Evolutionary conservation across 2,113 vertebrate species (phyloP), one percentile per base, ranked within the genome.

Genomic region (Pimephales promelas): DNA sequence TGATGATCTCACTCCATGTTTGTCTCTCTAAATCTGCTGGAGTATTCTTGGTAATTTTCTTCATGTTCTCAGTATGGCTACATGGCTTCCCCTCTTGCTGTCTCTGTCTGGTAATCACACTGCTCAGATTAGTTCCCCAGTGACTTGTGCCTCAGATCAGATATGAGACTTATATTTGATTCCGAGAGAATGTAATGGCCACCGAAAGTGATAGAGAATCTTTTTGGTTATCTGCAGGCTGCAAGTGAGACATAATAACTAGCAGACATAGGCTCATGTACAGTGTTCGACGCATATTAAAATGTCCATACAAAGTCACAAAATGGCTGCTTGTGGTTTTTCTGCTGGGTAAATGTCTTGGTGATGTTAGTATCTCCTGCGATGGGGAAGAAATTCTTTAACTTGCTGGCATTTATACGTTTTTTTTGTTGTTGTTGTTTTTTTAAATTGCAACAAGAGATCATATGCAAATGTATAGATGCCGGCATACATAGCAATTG

Each of bases 91-190:
- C 40, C 49, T 68, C 14, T 70, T 43, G 72, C 72, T 31, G 45
- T 70, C 54, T 66, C 70, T 64, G 34, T 80, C 71, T 70, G 22
- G 83, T 84, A 70, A 79, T 84, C 71, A 81, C 84, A 49, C 57
- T 52, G 22, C 71, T 24, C 34, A 81, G 45, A 81, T 71, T 85
- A 49, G 57, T 73, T 81, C 84, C 52, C 76, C 31, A 34, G 18
- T 72, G 75, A 70, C 77, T 79, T 61, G 34, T 43, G 36, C 83
- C 26, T 74, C 47, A 74, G 47, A 74, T 79, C 66, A 72, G 64
- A 72, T 73, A 77, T 28, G 20, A 45, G 54, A 56, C 82, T 74
- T 74, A 74, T 74, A 74, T 74, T 77, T 66, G 45, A 64, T 52
- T 66, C 59, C 20, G 82, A 79, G 45, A 66, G 43, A 73, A 52